phyloP scores from a whole-genome alignment of 2,888 invertebrate species.

The Calameuta pallipes region DNA sequence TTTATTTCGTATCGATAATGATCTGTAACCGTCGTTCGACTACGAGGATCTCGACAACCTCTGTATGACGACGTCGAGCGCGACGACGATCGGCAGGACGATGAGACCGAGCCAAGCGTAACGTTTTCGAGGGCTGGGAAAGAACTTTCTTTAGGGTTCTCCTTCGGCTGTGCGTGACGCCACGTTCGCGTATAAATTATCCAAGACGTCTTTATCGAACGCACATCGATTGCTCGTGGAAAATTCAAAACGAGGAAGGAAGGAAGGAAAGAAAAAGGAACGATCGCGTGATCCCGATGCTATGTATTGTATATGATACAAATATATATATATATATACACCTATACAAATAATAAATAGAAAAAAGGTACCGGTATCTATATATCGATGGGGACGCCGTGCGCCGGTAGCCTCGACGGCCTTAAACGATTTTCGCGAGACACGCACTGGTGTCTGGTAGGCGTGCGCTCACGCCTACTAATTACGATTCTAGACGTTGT shows the following conservation, averaged over 20 bases:
- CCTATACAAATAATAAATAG: background rate
- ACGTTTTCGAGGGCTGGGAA: conserved; percentile 16
- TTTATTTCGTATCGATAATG: conserved; percentile 62
- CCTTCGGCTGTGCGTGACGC: conserved; percentile 16
- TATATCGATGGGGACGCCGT: background rate
- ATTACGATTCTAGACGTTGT: conserved; percentile 63
- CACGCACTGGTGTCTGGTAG: conserved; percentile 57
- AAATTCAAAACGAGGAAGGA: background rate
- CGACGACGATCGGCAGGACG: conserved; percentile 23
- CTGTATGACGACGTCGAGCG: conserved; percentile 32
- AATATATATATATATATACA: background rate
- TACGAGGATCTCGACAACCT: conserved; percentile 8
- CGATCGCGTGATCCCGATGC: background rate
- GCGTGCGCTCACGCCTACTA: conserved; percentile 65
- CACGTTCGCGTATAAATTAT: conserved; percentile 5
- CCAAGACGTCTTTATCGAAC: background rate
- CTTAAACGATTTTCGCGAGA: conserved; percentile 45
- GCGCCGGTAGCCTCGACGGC: conserved; percentile 28
- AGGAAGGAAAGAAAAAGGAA: background rate
- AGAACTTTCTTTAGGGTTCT: conserved; percentile 14
- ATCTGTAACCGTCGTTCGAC: conserved; percentile 58
- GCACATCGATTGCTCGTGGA: background rate
- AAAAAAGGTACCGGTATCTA: background rate
- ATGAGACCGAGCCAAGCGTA: background rate
- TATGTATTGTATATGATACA: background rate